These are phyloP conservation scores for Tetramorium parvispinum DNA, from an alignment of 1,140 invertebrate genomes.

Conservation along the genomic window DNA sequence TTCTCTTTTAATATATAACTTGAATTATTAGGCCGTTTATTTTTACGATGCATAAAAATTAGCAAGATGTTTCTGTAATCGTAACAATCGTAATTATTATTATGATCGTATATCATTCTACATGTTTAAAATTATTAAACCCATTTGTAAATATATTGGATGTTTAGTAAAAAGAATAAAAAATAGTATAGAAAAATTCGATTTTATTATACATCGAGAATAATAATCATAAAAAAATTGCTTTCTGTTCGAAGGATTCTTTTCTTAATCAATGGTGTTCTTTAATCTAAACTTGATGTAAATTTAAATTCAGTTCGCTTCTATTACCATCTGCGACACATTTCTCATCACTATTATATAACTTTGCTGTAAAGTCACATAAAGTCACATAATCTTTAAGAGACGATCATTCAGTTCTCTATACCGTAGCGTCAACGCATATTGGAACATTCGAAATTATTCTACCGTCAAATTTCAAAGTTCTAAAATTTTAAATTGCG, in stretches of 20 bases:
- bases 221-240: background rate
- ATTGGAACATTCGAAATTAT: constrained; percentile 13
- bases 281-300: background rate
- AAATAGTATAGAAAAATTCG: background rate
- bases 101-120: background rate
- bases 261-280: background rate
- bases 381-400: constrained; percentile 14
- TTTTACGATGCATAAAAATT: background rate
- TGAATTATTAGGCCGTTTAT: background rate
- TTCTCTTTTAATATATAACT: background rate
- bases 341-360: background rate
- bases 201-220: background rate
- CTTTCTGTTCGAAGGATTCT: no score
- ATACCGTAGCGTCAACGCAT: background rate
- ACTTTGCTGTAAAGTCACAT: background rate
- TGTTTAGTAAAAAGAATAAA: background rate
- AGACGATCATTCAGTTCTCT: background rate
- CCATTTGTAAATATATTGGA: background rate
- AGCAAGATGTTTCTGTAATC: background rate
- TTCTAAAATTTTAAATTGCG: constrained; percentile 23
- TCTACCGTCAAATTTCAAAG: constrained; percentile 25
- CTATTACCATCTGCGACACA: background rate
- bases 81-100: background rate
- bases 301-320: constrained; percentile 24
- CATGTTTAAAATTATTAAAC: background rate